A percentile compares a stretch with the other conserved stretches of the same genome.
Conservation (phyloP, 1,140 invertebrate genomes). For the Helicorthomorpha holstii region DNA sequence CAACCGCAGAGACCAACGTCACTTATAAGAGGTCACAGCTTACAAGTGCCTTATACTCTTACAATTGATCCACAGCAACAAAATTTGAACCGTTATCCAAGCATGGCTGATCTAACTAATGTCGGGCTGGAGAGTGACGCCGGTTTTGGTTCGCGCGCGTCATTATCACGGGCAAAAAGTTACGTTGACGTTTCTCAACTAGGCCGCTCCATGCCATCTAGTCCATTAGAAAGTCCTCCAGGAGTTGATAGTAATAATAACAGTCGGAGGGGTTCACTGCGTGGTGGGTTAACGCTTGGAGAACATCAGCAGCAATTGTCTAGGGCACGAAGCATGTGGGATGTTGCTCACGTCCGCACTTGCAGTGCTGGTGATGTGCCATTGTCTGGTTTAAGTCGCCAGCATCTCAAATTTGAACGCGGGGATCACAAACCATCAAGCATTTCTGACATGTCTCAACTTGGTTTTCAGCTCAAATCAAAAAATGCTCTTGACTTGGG, state of each 20-base stretch:
- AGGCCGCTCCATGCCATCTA: neutral
- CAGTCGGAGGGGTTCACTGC: neutral
- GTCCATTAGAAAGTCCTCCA: neutral
- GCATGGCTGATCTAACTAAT: neutral
- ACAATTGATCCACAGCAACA: neutral
- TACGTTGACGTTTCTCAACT: slow-evolving; percentile 6
- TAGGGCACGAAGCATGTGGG: slow-evolving; percentile 5
- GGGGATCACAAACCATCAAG: neutral
- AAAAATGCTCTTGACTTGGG: slow-evolving; percentile 3
- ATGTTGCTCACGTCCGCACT: neutral
- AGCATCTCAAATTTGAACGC: neutral
- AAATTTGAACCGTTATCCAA: neutral
- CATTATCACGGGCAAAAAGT: slow-evolving; percentile 4
- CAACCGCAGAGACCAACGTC: neutral
- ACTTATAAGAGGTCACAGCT: neutral
- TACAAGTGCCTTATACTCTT: neutral
- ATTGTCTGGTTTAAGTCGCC: neutral
- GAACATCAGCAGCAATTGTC: neutral
- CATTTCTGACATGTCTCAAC: slow-evolving; percentile 7
- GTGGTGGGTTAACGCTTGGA: neutral
- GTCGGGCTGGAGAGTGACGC: neutral
- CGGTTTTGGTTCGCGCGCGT: neutral
- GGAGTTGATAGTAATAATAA: neutral
- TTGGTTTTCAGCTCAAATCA: neutral
- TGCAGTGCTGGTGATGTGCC: neutral